Evolutionary conservation across 2,888 invertebrate genomes (phyloP).

Genomic region (Tinea trinotella): DNA sequence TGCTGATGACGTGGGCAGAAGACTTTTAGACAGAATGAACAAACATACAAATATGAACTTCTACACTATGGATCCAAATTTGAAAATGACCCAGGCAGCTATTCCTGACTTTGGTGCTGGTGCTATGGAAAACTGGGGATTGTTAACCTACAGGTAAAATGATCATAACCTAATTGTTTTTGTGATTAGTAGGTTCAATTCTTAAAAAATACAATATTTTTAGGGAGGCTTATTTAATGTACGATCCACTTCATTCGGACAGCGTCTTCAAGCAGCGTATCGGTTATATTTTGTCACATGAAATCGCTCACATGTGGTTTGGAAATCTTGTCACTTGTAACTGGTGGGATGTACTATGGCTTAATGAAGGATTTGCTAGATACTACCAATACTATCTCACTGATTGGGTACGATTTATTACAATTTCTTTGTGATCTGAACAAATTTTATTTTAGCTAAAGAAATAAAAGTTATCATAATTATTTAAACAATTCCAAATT

Average conservation of each 20-base stretch:
- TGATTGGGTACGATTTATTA: constrained; percentile 49
- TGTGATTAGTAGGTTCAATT: not conserved
- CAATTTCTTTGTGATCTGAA: too few relatives aligned
- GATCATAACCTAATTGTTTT: not conserved
- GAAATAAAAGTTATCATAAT: too few relatives aligned
- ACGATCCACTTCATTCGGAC: constrained; percentile 48
- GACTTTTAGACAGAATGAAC: constrained; percentile 62
- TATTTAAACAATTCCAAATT: too few relatives aligned
- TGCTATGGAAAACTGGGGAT: constrained; percentile 91
- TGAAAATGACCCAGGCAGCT: constrained; percentile 80
- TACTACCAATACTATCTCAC: constrained; percentile 81
- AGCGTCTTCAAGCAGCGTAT: constrained; percentile 63
- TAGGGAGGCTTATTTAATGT: constrained; percentile 63
- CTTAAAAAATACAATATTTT: constrained; percentile 21
- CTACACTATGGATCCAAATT: constrained; percentile 50
- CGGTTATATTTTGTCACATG: constrained; percentile 76
- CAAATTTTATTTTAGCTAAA: too few relatives aligned
- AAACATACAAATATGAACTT: constrained; percentile 68
- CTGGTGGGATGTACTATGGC: constrained; percentile 78
- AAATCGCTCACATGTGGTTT: constrained; percentile 83
- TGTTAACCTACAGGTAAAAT: constrained; percentile 79
- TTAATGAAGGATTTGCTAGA: constrained; percentile 79
- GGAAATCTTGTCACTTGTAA: constrained; percentile 76
- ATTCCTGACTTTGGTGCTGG: constrained; percentile 84
- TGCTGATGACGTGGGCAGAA: constrained; percentile 50